Conservation (phyloP, 2,888 invertebrate genomes). For the Sinelater perroti region DNA sequence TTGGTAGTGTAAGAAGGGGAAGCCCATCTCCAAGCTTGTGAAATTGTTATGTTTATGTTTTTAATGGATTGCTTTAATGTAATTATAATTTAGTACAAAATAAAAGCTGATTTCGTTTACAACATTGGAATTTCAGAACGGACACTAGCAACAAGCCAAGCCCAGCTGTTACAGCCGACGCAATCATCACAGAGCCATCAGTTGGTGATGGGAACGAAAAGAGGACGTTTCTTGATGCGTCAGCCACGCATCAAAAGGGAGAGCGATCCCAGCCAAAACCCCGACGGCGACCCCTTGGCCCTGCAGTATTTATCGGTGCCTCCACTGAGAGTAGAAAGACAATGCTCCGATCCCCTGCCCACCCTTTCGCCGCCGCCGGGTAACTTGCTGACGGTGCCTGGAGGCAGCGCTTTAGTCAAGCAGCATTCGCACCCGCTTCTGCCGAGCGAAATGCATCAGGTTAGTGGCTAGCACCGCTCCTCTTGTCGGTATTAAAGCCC, state of each 20-base stretch:
- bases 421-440: conserved; percentile 74
- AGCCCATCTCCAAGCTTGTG: no score
- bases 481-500: neutral
- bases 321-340: conserved; percentile 65
- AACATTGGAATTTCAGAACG: conserved; percentile 43
- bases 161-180: conserved; percentile 47
- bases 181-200: conserved; percentile 45
- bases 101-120: no score
- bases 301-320: conserved; percentile 62
- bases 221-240: conserved; percentile 71
- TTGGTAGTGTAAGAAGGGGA: no score
- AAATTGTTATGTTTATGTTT: no score
- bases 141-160: conserved; percentile 49
- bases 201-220: conserved; percentile 65
- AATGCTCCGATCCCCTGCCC: conserved; percentile 69
- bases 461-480: conserved; percentile 35
- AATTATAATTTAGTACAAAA: no score
- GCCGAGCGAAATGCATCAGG: conserved; percentile 64
- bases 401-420: conserved; percentile 68
- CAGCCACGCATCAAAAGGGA: conserved; percentile 74
- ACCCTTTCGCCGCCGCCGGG: conserved; percentile 61
- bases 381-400: conserved; percentile 67
- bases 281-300: conserved; percentile 58
- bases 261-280: conserved; percentile 63
- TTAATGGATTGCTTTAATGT: no score